Evolutionary conservation across 2,888 invertebrate genomes (phyloP).

Genomic region (Bhutanitis thaidina): DNA sequence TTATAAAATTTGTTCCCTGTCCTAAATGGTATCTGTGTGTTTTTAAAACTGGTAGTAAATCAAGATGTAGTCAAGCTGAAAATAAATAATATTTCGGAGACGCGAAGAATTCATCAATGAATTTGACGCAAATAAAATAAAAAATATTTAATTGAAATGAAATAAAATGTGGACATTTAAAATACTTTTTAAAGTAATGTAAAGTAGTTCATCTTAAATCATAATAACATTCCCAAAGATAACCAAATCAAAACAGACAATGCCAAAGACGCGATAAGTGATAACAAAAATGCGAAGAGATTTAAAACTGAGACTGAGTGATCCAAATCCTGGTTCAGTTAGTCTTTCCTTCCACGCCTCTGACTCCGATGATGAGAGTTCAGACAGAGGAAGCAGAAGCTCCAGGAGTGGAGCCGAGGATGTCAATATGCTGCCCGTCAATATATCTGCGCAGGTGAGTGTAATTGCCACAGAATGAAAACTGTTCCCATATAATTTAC

Average conservation of each 20-base stretch:
- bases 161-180: background rate
- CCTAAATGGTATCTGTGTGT: too few species aligned
- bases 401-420: slow-evolving; percentile 46
- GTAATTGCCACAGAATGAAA: background rate
- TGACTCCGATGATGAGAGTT: slow-evolving; percentile 67
- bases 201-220: background rate
- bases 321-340: slow-evolving; percentile 57
- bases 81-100: background rate
- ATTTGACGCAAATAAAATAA: background rate
- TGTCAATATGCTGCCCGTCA: slow-evolving; percentile 42
- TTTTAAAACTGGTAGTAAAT: background rate
- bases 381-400: slow-evolving; percentile 48
- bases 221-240: slow-evolving; percentile 16
- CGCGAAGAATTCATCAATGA: background rate
- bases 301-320: slow-evolving; percentile 67
- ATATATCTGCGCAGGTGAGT: slow-evolving; percentile 54
- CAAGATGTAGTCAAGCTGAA: background rate
- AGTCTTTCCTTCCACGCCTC: slow-evolving; percentile 60
- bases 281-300: slow-evolving; percentile 59
- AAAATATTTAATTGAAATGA: background rate
- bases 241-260: slow-evolving; percentile 15
- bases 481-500: background rate
- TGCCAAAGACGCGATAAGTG: slow-evolving; percentile 25
- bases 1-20: too few species aligned
- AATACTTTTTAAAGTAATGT: too few species aligned